These are phyloP conservation scores for Scyliorhinus canicula DNA, from an alignment of 2,797 vertebrate genomes.

Conservation along the genomic window DNA sequence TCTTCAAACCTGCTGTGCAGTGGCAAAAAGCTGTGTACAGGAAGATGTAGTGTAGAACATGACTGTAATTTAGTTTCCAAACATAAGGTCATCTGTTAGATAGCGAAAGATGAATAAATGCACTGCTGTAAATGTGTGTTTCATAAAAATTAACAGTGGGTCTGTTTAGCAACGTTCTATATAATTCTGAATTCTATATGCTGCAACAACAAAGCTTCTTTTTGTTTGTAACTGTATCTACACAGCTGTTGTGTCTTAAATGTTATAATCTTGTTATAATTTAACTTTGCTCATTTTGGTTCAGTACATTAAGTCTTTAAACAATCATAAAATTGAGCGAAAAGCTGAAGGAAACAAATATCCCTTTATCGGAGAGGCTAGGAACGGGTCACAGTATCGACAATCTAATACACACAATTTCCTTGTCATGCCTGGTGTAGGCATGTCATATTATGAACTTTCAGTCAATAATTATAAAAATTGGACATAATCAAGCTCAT, in stretches of 20 bases:
- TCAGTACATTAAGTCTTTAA: background rate
- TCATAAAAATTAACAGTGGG: constrained; percentile 7
- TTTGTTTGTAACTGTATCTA: background rate
- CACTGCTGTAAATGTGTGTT: background rate
- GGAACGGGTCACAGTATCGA: background rate
- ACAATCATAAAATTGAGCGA: background rate
- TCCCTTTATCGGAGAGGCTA: background rate
- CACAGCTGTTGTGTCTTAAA: background rate
- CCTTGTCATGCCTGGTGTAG: too few relatives aligned
- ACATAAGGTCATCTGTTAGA: constrained; percentile 4
- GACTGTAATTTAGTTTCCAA: background rate
- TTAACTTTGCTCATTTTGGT: constrained; percentile 1
- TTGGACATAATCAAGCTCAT: too few relatives aligned
- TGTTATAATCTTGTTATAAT: constrained; percentile 34
- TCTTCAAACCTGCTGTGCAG: background rate
- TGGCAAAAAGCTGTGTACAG: background rate
- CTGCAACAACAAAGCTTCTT: background rate
- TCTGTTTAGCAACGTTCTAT: background rate
- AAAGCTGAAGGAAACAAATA: background rate
- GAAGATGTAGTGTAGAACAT: background rate
- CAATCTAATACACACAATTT: background rate
- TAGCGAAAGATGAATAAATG: background rate
- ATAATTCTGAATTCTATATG: background rate
- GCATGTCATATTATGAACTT: too few relatives aligned
- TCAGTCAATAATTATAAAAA: too few relatives aligned